Percentiles rank a stretch among this genome's conserved stretches.
Conservation (phyloP, 23 tunicate genomes). For the Trididemnum nubilum region DNA sequence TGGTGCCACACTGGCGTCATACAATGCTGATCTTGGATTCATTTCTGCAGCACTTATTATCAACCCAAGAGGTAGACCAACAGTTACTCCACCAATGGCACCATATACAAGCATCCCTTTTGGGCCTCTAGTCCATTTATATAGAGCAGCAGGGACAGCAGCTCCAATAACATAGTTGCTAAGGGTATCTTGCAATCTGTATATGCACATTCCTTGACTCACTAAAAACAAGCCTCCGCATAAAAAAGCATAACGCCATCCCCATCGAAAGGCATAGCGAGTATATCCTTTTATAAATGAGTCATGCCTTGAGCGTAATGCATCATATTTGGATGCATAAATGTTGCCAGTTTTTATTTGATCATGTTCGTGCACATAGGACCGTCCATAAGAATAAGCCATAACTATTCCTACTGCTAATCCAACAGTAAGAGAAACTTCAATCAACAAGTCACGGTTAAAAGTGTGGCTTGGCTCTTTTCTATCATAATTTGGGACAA, state of each 20-base stretch:
- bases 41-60: constrained; percentile 12
- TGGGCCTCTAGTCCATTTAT: constrained; percentile 66
- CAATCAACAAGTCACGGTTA: constrained; percentile 18
- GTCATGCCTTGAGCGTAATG: constrained; percentile 29
- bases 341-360: constrained; percentile 11
- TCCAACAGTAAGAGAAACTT: neutral
- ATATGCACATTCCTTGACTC: constrained; percentile 59
- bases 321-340: constrained; percentile 28
- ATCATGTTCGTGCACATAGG: constrained; percentile 35
- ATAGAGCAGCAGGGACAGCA: constrained; percentile 35
- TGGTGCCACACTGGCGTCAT: constrained; percentile 22
- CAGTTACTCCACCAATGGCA: constrained; percentile 10
- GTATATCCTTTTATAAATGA: constrained; percentile 26
- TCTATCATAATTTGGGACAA: constrained; percentile 2
- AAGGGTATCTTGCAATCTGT: constrained; percentile 41
- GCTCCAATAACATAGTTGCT: constrained; percentile 50
- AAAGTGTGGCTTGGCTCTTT: constrained; percentile 30
- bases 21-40: constrained; percentile 50
- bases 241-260: constrained; percentile 59
- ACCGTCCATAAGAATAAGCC: constrained; percentile 39
- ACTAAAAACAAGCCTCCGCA: constrained; percentile 28
- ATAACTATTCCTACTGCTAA: constrained; percentile 21
- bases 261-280: constrained; percentile 60
- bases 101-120: constrained; percentile 61
- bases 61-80: constrained; percentile 64